Percentiles rank a stretch among this genome's conserved stretches.
phyloP scores from a whole-genome alignment of 64 coral and sea anemone genomes.

The Actinia tenebrosa region DNA sequence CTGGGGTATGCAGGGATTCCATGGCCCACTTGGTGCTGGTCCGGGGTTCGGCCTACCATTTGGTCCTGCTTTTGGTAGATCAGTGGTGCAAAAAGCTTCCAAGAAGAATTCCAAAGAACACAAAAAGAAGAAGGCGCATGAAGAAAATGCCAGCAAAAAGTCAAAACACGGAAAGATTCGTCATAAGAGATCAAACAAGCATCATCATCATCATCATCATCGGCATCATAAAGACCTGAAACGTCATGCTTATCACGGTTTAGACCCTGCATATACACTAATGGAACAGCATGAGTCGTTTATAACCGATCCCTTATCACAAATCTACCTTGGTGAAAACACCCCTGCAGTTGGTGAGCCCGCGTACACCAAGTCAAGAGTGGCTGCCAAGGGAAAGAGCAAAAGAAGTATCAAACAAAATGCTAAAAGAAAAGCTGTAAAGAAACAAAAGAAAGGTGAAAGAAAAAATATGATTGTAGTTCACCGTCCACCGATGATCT shows the following conservation, averaged over 20 bases:
- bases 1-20: constrained; percentile 43
- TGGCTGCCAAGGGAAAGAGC: not conserved
- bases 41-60: constrained; percentile 7
- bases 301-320: not conserved
- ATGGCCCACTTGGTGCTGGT: constrained; percentile 9
- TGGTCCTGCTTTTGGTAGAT: constrained; percentile 40
- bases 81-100: constrained; percentile 33
- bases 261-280: constrained; percentile 37
- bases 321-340: not conserved
- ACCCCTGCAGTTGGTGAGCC: not conserved
- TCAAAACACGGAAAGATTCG: constrained; percentile 15
- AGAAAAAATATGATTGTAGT: constrained; percentile 60
- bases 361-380: not conserved
- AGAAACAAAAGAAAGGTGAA: constrained; percentile 11
- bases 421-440: not conserved
- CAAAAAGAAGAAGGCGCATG: not conserved
- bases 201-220: constrained; percentile 26
- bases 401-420: not conserved
- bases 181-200: constrained; percentile 18
- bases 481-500: constrained; percentile 73
- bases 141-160: constrained; percentile 22
- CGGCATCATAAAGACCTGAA: constrained; percentile 42
- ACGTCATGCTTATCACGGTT: constrained; percentile 34
- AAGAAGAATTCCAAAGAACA: constrained; percentile 5
- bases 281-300: constrained; percentile 12